Evolutionary conservation across 1,140 invertebrate genomes (phyloP).

Genomic region (Homarus americanus): DNA sequence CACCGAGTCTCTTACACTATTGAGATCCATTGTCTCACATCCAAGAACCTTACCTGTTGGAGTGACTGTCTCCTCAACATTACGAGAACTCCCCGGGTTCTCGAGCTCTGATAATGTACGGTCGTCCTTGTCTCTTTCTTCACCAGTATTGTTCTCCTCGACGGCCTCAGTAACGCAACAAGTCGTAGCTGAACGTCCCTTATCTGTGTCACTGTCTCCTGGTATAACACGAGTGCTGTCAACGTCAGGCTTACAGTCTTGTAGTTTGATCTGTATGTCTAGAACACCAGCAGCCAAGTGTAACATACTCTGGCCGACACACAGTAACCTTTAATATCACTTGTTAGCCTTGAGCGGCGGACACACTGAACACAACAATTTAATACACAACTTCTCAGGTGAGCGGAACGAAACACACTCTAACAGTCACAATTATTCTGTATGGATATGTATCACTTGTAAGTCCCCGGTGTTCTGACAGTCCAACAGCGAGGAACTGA

Average conservation of each 20-base stretch:
- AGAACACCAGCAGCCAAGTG: constrained; percentile 56
- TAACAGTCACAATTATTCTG: too few species aligned
- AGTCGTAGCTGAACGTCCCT: not conserved
- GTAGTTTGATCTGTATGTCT: constrained; percentile 53
- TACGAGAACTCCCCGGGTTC: not conserved
- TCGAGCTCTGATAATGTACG: not conserved
- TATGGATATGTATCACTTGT: too few species aligned
- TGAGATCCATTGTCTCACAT: constrained; percentile 9
- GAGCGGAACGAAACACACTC: too few species aligned
- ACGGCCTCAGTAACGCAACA: not conserved
- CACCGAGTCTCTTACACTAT: not conserved
- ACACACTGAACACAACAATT: too few species aligned
- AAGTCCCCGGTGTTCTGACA: too few species aligned
- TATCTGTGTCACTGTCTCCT: not conserved
- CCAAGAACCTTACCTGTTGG: constrained; percentile 31
- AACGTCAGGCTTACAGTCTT: constrained; percentile 3
- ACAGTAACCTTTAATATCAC: not conserved
- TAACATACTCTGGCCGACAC: constrained; percentile 34
- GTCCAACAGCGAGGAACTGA: not conserved
- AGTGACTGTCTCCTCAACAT: constrained; percentile 18
- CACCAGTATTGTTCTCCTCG: not conserved
- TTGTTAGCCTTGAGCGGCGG: too few species aligned
- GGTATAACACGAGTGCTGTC: not conserved
- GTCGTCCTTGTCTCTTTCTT: not conserved
- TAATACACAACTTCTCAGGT: too few species aligned